Base-by-base conservation (phyloP, 2,888 invertebrate genomes). In the Eilema caniola region DNA sequence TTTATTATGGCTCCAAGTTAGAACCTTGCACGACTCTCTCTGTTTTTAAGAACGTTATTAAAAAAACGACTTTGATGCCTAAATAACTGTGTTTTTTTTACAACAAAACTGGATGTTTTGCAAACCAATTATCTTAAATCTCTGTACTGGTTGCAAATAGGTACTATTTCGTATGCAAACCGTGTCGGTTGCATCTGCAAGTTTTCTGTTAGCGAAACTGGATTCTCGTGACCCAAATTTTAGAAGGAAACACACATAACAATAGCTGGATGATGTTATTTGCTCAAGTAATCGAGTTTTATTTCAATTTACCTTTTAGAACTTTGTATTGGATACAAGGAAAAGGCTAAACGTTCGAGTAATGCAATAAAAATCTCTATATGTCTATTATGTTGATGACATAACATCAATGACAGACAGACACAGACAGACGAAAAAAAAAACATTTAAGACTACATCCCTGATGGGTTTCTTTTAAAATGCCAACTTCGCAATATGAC, bases 221-320 rank as follows among this genome's bases (percentile, higher is more conserved):
- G 77, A 75, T 83, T 81, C 82, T 86, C 88, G 82, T 88, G 88
- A 88, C 86, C 85, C 67, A 84, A 85, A 87, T 85, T 74, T 83
- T 74, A 82, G 78, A 72, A 85, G 87, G 85, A 85, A 86, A 86
- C 23, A 28, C 62, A 11, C 61, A 61, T 3, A 0, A 20, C n/a
- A 61, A 57, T 31, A 5, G 23, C 53, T 23, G 57, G 65, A 66
- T 33, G 31, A 57, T 16, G 24, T n/a, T 10, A 56, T 20, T 57
- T 66, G 33, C 24, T 23, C 20, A 24, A 57, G 66, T 33, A 24
- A 31, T 31, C 3, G 8, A 16, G 33, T 70, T 31, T 62, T 53
- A 60, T 24, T 67, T 25, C 33, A 41, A 37, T 56, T n/a, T 74
- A 16, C 25, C 25, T 47, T 3, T 8, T 28, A 59, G 24, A 16